These are phyloP conservation scores for Saimiri boliviensis DNA, from an alignment of 2,113 vertebrate genomes.

Conservation along the genomic window DNA sequence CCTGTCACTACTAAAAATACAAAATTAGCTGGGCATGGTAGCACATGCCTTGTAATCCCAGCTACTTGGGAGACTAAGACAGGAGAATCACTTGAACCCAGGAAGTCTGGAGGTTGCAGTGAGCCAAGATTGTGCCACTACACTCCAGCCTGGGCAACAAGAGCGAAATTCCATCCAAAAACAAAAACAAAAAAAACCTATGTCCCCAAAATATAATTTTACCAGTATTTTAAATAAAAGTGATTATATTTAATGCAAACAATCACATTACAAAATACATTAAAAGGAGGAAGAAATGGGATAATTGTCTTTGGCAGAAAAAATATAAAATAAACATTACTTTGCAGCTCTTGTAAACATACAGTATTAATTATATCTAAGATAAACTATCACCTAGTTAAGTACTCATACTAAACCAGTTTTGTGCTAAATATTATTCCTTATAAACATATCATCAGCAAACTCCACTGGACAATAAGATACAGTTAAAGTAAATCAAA, in stretches of 20 bases:
- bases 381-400: background rate
- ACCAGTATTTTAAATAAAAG: background rate
- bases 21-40: no score
- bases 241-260: background rate
- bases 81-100: no score
- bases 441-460: background rate
- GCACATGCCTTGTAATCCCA: no score
- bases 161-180: no score
- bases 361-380: background rate
- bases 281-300: background rate
- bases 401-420: background rate
- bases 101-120: no score
- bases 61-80: no score
- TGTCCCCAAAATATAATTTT: background rate
- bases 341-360: background rate
- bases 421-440: background rate
- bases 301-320: background rate
- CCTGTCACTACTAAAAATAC: no score
- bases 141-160: no score
- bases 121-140: no score
- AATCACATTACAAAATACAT: background rate
- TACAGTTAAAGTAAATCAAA: background rate
- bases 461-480: background rate
- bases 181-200: no score
- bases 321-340: background rate